phyloP scores from a whole-genome alignment of 2,888 invertebrate species.

The Metopia argyrocephala region DNA sequence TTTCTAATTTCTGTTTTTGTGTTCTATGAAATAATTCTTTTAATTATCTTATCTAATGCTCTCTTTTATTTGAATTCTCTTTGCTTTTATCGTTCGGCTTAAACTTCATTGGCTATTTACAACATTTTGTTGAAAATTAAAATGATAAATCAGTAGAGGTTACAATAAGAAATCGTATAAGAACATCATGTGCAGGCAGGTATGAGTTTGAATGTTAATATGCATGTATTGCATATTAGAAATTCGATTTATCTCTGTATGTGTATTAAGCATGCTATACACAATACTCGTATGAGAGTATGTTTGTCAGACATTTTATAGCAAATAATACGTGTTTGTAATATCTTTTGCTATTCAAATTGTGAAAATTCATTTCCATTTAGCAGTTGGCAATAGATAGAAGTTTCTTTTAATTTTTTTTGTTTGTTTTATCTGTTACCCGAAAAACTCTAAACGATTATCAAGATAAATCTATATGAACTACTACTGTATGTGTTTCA shows the following conservation, averaged over 20 bases:
- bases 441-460: slow-evolving; percentile 2
- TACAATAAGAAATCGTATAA: slow-evolving; percentile 18
- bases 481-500: background rate
- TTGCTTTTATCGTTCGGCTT: background rate
- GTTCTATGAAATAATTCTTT: too few relatives aligned
- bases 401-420: background rate
- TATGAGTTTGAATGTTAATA: background rate
- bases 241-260: background rate
- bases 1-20: too few relatives aligned
- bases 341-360: slow-evolving; percentile 35
- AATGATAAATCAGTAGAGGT: slow-evolving; percentile 43
- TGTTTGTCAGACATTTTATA: slow-evolving; percentile 5
- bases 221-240: background rate
- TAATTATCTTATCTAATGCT: too few relatives aligned
- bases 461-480: background rate
- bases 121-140: slow-evolving; percentile 44
- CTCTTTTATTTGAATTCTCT: too few relatives aligned
- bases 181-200: background rate
- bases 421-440: too few relatives aligned
- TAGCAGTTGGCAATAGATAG: background rate
- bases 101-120: slow-evolving; percentile 2
- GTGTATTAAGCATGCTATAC: background rate
- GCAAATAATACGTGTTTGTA: slow-evolving; percentile 25
- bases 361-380: slow-evolving; percentile 38
- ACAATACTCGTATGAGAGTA: slow-evolving; percentile 5